These are phyloP conservation scores for Channa argus DNA, from an alignment of 2,113 vertebrate genomes.

Conservation along the genomic window DNA sequence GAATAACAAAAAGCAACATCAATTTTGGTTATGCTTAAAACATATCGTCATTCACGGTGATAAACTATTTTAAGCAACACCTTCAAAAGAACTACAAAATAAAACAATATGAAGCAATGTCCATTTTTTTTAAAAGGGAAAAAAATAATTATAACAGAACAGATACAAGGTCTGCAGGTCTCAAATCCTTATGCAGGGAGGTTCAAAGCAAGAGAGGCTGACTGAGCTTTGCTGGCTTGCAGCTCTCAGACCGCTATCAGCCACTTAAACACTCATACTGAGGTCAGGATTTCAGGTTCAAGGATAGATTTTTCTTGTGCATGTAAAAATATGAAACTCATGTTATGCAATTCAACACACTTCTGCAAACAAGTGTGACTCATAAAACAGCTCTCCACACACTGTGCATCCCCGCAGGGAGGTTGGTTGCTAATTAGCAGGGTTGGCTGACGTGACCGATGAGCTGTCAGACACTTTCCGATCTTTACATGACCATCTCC, in stretches of 20 bases:
- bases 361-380: slow-evolving; percentile 8
- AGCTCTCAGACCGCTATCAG: slow-evolving; percentile 23
- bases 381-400: not conserved
- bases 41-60: too few relatives aligned
- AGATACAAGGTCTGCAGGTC: not conserved
- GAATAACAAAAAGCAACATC: too few relatives aligned
- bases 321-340: slow-evolving; percentile 8
- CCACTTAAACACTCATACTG: slow-evolving; percentile 12
- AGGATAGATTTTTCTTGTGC: not conserved
- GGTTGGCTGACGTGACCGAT: slow-evolving; percentile 49
- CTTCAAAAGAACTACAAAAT: too few relatives aligned
- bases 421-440: slow-evolving; percentile 24
- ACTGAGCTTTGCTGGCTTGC: slow-evolving; percentile 4
- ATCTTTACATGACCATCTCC: slow-evolving; percentile 31
- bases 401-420: not conserved
- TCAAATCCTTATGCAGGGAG: not conserved
- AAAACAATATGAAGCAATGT: too few relatives aligned
- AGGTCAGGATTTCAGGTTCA: slow-evolving; percentile 15
- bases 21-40: too few relatives aligned
- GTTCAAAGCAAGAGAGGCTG: slow-evolving; percentile 28
- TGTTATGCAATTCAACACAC: slow-evolving; percentile 11
- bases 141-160: too few relatives aligned
- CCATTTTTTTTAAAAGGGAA: too few relatives aligned
- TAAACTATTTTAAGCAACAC: too few relatives aligned
- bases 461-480: slow-evolving; percentile 58